Base-by-base conservation (phyloP, 2,888 invertebrate species). In the Margaritifera margaritifera region DNA sequence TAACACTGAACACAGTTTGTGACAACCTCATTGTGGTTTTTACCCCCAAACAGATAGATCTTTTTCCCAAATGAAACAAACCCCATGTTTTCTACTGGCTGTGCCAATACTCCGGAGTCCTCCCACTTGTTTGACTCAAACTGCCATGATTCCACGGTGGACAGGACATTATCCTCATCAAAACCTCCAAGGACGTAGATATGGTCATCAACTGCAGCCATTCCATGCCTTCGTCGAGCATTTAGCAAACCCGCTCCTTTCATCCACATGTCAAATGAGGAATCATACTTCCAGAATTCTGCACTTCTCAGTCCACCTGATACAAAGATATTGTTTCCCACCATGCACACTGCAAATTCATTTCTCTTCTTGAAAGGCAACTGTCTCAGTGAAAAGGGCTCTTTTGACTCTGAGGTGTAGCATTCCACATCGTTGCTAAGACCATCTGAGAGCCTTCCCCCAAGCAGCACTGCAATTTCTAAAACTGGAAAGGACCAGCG, bases 51-150 rank as follows among this genome's bases (percentile, higher is more conserved):
- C 31, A 86, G 72, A 69, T 82, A 86, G 55, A 86, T 83, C 64
- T 77, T 75, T 62, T 82, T 83, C 4, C 80, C 83, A 69, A 77
- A 82, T 2, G 85, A 79, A 8, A 83, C 82, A 74, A 80, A 86
- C 4, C 86, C 86, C 86, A 86, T 86, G 69, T 86, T 86, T 72
- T 86, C 86, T n/a, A 86, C 85, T 15, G 85, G 82, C 24, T 79
- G 80, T 57, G 76, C 75, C n/a, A 86, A 76, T 54, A 65, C 71
- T 15, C 83, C 84, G 24, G 77, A 80, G 15, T 82, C 80, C 54
- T 79, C 80, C 86, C 86, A 86, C 50, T 80, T 78, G 68, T 84
- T 84, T 1, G 77, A 74, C 31, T 82, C 81, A 18, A 75, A 72
- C 53, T 82, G 81, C 85, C 86, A 86, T 69, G 77, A 82, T 70